phyloP scores from a whole-genome alignment of 2,888 invertebrate species.

The Podotricha telesiphe region DNA sequence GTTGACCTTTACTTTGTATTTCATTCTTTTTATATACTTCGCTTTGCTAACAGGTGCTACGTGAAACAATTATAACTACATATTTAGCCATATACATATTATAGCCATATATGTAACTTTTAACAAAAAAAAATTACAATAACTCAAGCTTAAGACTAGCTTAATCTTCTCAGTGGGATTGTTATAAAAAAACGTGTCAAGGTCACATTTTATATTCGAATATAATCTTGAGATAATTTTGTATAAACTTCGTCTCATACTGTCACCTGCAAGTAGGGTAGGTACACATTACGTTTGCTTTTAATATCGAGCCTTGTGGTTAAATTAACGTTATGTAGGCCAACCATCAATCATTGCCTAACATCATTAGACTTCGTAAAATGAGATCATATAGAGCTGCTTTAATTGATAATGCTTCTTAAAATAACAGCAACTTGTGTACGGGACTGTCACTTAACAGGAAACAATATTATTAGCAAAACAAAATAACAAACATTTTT shows the following conservation, averaged over 20 bases:
- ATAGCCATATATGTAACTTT: background rate
- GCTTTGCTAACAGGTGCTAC: background rate
- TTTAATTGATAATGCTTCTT: constrained; percentile 33
- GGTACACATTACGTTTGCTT: constrained; percentile 43
- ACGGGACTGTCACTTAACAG: background rate
- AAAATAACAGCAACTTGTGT: constrained; percentile 19
- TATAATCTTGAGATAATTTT: constrained; percentile 31
- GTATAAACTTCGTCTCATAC: constrained; percentile 31
- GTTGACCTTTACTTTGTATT: background rate
- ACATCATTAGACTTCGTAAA: constrained; percentile 52
- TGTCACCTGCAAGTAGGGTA: constrained; percentile 45
- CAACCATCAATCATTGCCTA: constrained; percentile 65
- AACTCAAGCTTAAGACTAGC: background rate
- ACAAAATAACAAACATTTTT: too few relatives aligned
- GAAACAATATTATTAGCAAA: background rate
- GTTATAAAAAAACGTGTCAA: constrained; percentile 26
- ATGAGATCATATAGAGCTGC: constrained; percentile 56
- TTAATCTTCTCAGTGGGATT: background rate
- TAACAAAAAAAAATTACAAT: background rate
- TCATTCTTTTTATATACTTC: background rate
- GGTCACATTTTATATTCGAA: constrained; percentile 12
- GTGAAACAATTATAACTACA: background rate
- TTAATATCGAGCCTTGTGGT: constrained; percentile 44
- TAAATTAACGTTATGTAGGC: constrained; percentile 53
- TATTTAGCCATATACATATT: too few relatives aligned